Evolutionary conservation across 2,113 vertebrate genomes (phyloP).

Genomic region (Anoplopoma fimbria): DNA sequence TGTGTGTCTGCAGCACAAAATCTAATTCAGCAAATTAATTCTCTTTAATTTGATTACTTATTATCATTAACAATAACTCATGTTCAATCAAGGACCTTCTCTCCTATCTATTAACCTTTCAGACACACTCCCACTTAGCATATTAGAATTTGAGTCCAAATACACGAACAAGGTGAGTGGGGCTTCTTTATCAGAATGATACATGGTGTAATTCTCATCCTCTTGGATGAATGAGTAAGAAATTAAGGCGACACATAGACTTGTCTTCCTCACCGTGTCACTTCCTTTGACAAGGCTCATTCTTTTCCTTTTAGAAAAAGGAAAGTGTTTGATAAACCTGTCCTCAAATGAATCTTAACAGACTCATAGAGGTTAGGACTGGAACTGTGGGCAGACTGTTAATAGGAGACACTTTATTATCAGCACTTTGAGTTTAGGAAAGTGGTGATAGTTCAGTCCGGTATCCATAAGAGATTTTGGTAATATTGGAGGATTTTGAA

Average conservation of each 20-base stretch:
- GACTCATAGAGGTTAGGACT: slow-evolving; percentile 58
- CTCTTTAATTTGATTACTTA: slow-evolving; percentile 91
- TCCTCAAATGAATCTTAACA: slow-evolving; percentile 71
- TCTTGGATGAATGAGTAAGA: slow-evolving; percentile 75
- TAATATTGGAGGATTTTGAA: slow-evolving; percentile 28
- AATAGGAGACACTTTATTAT: slow-evolving; percentile 48
- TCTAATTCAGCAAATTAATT: slow-evolving; percentile 96
- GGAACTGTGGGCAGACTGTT: slow-evolving; percentile 45
- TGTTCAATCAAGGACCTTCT: slow-evolving; percentile 84
- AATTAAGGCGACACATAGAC: slow-evolving; percentile 74
- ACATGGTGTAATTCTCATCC: slow-evolving; percentile 76
- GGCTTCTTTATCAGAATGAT: slow-evolving; percentile 78
- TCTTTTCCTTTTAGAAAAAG: slow-evolving; percentile 74
- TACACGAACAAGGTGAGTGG: slow-evolving; percentile 70
- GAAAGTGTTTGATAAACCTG: slow-evolving; percentile 73
- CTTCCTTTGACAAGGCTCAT: slow-evolving; percentile 77
- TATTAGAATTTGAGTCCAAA: slow-evolving; percentile 80
- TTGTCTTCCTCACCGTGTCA: slow-evolving; percentile 70
- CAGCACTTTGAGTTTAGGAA: slow-evolving; percentile 49
- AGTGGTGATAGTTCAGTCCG: slow-evolving; percentile 58
- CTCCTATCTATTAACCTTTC: slow-evolving; percentile 90
- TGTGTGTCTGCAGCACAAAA: slow-evolving; percentile 79
- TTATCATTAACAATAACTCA: slow-evolving; percentile 88
- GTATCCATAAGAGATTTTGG: slow-evolving; percentile 1
- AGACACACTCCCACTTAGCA: slow-evolving; percentile 80